These are phyloP conservation scores for Perognathus longimembris DNA, from an alignment of 2,113 vertebrate species.

Conservation along the genomic window DNA sequence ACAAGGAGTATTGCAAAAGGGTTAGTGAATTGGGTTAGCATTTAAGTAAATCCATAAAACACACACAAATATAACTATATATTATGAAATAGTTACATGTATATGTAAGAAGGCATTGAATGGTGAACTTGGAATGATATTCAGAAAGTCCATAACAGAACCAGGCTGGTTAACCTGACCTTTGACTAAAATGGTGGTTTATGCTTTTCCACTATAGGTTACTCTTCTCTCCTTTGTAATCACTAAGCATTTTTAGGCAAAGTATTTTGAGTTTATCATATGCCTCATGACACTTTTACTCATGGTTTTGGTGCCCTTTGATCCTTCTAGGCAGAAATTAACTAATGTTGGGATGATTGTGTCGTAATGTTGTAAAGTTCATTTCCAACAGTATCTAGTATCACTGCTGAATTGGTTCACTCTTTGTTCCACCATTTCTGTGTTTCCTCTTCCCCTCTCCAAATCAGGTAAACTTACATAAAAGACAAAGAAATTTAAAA, in stretches of 20 bases:
- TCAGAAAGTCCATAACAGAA: background rate
- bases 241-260: background rate
- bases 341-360: background rate
- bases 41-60: constrained; percentile 35
- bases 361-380: too few species aligned
- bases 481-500: too few species aligned
- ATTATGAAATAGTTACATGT: background rate
- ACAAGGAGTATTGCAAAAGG: constrained; percentile 2
- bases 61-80: background rate
- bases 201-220: background rate
- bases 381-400: too few species aligned
- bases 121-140: background rate
- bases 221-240: background rate
- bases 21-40: background rate
- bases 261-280: background rate
- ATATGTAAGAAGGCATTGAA: background rate
- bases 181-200: background rate
- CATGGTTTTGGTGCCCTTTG: background rate
- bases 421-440: too few species aligned
- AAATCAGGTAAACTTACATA: too few species aligned
- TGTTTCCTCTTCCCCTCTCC: too few species aligned
- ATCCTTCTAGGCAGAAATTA: background rate
- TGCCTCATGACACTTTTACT: background rate
- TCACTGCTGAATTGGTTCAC: too few species aligned
- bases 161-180: background rate